A percentile compares a stretch with the other conserved stretches of the same genome.
Evolutionary conservation across 2,888 invertebrate species (phyloP).

Genomic region (Orchestes rusci): DNA sequence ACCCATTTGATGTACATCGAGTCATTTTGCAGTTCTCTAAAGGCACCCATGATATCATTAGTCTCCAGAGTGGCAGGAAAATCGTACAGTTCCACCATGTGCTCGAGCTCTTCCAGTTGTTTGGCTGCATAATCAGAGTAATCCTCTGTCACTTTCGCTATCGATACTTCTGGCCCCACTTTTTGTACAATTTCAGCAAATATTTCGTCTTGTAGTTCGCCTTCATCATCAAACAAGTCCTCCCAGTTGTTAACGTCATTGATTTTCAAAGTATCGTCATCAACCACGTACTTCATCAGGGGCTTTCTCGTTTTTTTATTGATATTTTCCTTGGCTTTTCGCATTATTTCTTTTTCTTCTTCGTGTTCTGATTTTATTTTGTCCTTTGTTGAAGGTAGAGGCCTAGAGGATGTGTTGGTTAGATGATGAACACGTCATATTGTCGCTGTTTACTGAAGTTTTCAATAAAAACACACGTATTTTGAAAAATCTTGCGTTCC

Average conservation of each 20-base stretch:
- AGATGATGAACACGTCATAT: conserved; percentile 8
- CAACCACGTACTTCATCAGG: conserved; percentile 39
- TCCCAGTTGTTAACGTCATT: conserved; percentile 41
- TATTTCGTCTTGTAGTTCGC: conserved; percentile 35
- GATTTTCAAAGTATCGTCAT: conserved; percentile 32
- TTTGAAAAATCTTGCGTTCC: background rate
- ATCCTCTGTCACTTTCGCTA: conserved; percentile 36
- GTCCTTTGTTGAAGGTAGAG: conserved; percentile 8
- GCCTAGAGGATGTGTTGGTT: no score
- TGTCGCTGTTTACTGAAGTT: background rate
- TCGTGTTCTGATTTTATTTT: conserved; percentile 29
- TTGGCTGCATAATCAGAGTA: conserved; percentile 34
- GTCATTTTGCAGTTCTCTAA: conserved; percentile 38
- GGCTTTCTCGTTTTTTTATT: conserved; percentile 39
- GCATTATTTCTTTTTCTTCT: conserved; percentile 41
- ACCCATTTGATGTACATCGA: conserved; percentile 43
- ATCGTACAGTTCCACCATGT: conserved; percentile 42
- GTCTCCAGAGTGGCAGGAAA: conserved; percentile 41
- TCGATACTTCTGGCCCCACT: conserved; percentile 35
- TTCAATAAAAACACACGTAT: background rate
- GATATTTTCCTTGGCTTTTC: conserved; percentile 39
- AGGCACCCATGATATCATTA: conserved; percentile 41
- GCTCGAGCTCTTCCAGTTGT: conserved; percentile 39
- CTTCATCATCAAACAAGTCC: conserved; percentile 40
- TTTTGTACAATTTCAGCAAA: conserved; percentile 37